Base-by-base conservation (phyloP, 2,888 invertebrate genomes). In the Bombylius major region DNA sequence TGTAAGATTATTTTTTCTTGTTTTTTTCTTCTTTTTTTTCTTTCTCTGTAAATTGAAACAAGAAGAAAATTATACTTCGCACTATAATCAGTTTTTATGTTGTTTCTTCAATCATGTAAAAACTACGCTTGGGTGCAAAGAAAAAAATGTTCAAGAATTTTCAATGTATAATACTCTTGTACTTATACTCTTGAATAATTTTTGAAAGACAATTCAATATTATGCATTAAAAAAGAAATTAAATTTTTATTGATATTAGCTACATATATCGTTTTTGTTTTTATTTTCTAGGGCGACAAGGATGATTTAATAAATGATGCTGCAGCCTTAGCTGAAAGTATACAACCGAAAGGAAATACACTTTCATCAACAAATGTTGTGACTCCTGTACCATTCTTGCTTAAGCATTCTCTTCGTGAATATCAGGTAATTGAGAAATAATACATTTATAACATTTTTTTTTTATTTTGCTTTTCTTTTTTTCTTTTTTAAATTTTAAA, bases 301-400 rank as follows among this genome's bases (percentile, higher is more conserved):
- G 80, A 82, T 70, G 82, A 82, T 69, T 82, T 91, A 75, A 88
- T 95, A 69, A 89, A 90, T 72, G 89, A 93, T 76, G 94, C 94
- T 53, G 93, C 96, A 51, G 89, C 89, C 55, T 81, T 95, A 65
- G 98, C 98, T 50, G 90, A 95, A 72, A 89, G 93, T 75, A 87
- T 99, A 70, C 97, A 98, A 75, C 98, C 98, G 4, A 98, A 94
- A 71, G 98, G 98, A 70, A 95, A 94, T 69, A 99, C 98, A 32
- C 78, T 98, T 63, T 90, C 93, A 64, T 94, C 95, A 56, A 93
- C 97, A 54, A 87, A 87, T 75, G 93, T 94, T 66, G 93, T 87
- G 60, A 97, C 96, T 50, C 87, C 87, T 66, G 88, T 97, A 69
- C 98, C 98, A 64, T 89, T 89, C 69, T 81, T 99, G 67, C 76